Base-by-base conservation (phyloP, 2,797 vertebrate species). In the Hyperoplus immaculatus region DNA sequence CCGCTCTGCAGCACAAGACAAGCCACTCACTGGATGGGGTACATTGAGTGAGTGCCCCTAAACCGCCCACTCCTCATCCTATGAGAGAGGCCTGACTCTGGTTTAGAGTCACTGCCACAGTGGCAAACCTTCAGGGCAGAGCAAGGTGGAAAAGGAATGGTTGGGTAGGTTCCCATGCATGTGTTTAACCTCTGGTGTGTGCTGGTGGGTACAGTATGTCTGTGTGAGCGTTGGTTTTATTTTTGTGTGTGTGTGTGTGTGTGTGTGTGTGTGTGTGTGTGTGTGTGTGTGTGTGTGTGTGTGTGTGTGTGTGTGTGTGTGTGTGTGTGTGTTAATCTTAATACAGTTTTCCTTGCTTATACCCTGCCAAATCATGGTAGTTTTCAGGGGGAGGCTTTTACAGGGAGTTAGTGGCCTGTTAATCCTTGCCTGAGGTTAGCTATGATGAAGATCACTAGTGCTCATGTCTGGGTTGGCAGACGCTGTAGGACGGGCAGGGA, bases 341-440 rank as follows among this genome's bases (percentile, higher is more conserved):
- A 61, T 75, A 64, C 72, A 43, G 62, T 69, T 73, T 55, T 71
- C n/a, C 14, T 18, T 39, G 6, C 56, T 64, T 72, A 45, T 61
- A 59, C 71, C 51, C 63, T 61, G 75, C 67, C 84, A 84, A 77
- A 83, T 89, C 54, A 55, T 7, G 8, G 66, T 65, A 72, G 72
- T 85, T 88, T 88, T 75, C 66, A 58, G 72, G 69, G 55, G 87
- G 85, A 85, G 71, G 86, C 74, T 71, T 81, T 91, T 85, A 76
- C 85, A 80, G 74, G 63, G 85, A 90, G 89, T 91, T 86, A 86
- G 90, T 87, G 88, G 81, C 82, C 85, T 88, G 89, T 81, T 94
- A 94, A 94, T 94, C 91, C 82, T 84, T 75, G 89, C 92, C 92
- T 64, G 88, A 91, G 92, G 93, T 92, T 86, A 70, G 76, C 85